Percentiles rank a stretch among this genome's conserved stretches.
phyloP scores from a whole-genome alignment of 2,888 invertebrate genomes.

The Ochlodes sylvanus region DNA sequence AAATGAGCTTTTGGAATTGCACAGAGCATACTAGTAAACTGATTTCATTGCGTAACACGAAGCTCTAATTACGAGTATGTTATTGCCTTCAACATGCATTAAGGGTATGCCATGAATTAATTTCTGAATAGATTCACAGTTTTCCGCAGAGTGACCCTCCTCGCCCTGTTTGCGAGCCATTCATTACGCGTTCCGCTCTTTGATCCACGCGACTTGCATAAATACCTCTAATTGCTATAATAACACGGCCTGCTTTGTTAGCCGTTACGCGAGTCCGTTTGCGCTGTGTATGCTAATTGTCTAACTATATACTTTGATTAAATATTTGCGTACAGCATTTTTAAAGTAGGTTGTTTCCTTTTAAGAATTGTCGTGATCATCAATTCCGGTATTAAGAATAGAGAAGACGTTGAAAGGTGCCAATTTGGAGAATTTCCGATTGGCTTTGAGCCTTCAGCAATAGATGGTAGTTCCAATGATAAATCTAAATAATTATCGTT shows the following conservation, averaged over 20 bases:
- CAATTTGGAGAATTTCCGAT: too few relatives aligned
- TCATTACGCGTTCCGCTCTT: constrained; percentile 31
- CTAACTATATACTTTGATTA: constrained; percentile 13
- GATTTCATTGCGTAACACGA: not conserved
- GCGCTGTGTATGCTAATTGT: constrained; percentile 18
- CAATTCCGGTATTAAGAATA: not conserved
- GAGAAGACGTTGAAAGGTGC: not conserved
- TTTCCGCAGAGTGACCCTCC: not conserved
- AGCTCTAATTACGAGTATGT: not conserved
- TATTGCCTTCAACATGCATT: not conserved
- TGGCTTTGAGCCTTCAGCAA: too few relatives aligned
- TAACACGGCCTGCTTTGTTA: constrained; percentile 23
- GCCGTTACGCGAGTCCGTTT: constrained; percentile 8
- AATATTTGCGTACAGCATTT: constrained; percentile 10
- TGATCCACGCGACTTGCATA: constrained; percentile 30
- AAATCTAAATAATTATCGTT: too few relatives aligned
- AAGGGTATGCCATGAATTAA: not conserved
- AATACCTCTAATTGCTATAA: constrained; percentile 31
- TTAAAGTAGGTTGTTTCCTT: not conserved
- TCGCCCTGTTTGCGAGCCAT: constrained; percentile 11
- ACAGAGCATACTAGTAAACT: not conserved
- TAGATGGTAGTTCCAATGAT: too few relatives aligned
- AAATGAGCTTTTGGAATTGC: not conserved
- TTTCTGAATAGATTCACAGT: constrained; percentile 2
- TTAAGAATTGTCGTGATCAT: not conserved